Conservation (phyloP, 1,140 invertebrate species). For the Heliconius eleuchia region DNA sequence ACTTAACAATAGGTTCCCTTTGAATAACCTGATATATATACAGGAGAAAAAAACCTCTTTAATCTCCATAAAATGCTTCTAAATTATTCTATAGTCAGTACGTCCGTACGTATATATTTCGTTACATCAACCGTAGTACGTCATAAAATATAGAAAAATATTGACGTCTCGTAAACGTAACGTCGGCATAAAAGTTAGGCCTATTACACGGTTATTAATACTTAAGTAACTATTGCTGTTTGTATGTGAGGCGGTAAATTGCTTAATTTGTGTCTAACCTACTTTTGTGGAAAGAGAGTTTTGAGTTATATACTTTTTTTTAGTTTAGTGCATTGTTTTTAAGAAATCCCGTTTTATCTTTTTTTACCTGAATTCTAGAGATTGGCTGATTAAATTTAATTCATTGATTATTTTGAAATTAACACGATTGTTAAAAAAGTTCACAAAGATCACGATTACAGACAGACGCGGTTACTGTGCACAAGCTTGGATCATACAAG, state of each 20-base stretch:
- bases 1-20: no score
- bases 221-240: conserved; percentile 24
- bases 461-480: no score
- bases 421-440: no score
- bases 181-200: conserved; percentile 29
- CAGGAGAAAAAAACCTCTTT: not conserved
- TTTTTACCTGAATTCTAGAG: no score
- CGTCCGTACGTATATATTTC: conserved; percentile 25
- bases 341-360: no score
- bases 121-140: conserved; percentile 39
- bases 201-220: conserved; percentile 35
- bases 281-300: not conserved
- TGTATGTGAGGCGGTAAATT: conserved; percentile 9
- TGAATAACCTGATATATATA: no score
- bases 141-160: conserved; percentile 46
- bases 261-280: conserved; percentile 7
- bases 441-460: no score
- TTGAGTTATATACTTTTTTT: no score
- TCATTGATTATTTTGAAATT: no score
- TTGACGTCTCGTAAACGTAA: conserved; percentile 46
- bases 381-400: no score
- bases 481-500: no score
- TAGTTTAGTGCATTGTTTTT: no score
- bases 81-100: not conserved
- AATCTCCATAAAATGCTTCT: not conserved